Base-by-base conservation (phyloP, 1,140 invertebrate genomes). In the Diuraphis noxia region DNA sequence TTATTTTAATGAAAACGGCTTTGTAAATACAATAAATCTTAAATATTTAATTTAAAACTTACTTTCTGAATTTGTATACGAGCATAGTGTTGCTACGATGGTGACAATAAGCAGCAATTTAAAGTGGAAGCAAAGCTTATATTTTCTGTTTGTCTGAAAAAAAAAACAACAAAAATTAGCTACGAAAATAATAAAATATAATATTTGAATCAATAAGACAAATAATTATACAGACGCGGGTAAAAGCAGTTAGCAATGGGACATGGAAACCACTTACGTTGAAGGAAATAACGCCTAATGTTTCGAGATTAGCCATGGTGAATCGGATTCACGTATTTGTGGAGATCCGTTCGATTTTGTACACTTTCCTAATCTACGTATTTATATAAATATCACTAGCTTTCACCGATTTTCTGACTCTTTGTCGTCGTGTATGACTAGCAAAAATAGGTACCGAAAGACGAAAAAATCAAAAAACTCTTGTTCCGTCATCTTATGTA, bases 371-470 rank as follows among this genome's bases (percentile, higher is more conserved):
- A 34, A 79, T 46, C n/a, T 36, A 81, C 10, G 23, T 82, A 43
- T 79, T 79, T 79, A 89, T 79, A 77, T 36, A 86, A 77, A 89
- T 79, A 43, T 91, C 88, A n/a, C 43, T 40, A 21, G 77, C 89
- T 91, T 91, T 91, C 89, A 82, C 89, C 72, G n/a, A 91, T 82
- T 91, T 91, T 81, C 89, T 81, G 77, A 91, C 72, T 81, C 40
- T 90, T 49, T 90, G 72, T 90, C 72, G 36, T 19, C 43, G 2
- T 40, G 63, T 91, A 91, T 91, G 89, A 91, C 41, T 79, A 46
- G 89, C 34, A 23, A 52, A 52, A 91, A 91, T 82, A 72, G 30
- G 13, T 72, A 72, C 56, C 30, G 30, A 72, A 72, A 72, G 46
- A 5, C 30, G 30, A n/a, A n/a, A 72, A 72, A 30, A 63, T n/a